Evolutionary conservation across 2,113 vertebrate genomes (phyloP).

Genomic region (Chamaetylas fuelleborni): DNA sequence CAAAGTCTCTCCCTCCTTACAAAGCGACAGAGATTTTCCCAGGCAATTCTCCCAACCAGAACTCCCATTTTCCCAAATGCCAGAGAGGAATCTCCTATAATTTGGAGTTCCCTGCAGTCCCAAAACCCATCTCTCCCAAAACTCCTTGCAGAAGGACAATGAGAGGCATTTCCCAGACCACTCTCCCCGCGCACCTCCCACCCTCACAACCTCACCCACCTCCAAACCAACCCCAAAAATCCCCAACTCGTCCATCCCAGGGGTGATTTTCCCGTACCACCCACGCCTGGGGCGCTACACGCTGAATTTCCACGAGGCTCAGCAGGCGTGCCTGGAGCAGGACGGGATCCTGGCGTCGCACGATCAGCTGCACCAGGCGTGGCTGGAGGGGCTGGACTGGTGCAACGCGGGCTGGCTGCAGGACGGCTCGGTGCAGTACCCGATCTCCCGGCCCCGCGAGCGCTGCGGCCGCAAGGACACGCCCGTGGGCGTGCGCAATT

Average conservation of each 20-base stretch:
- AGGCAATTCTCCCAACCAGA: too few relatives aligned
- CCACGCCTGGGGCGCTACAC: constrained; percentile 88
- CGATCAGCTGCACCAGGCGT: constrained; percentile 89
- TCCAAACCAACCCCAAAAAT: too few relatives aligned
- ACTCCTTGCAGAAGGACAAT: too few relatives aligned
- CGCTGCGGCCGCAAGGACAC: constrained; percentile 83
- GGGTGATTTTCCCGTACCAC: constrained; percentile 94
- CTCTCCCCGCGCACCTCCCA: too few relatives aligned
- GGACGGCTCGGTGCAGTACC: constrained; percentile 93
- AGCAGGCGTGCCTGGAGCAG: constrained; percentile 84
- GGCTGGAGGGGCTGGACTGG: constrained; percentile 92
- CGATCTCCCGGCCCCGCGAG: constrained; percentile 87
- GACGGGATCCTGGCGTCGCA: constrained; percentile 93
- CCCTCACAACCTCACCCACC: too few relatives aligned
- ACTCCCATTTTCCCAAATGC: too few relatives aligned
- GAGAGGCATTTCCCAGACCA: too few relatives aligned
- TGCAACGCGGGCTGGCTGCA: constrained; percentile 95
- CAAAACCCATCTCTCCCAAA: too few relatives aligned
- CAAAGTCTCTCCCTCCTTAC: too few relatives aligned
- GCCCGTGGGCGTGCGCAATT: constrained; percentile 86
- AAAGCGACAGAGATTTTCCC: too few relatives aligned
- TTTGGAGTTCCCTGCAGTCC: too few relatives aligned
- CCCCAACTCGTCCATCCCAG: constrained; percentile 30
- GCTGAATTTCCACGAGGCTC: constrained; percentile 86
- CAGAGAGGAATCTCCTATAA: too few relatives aligned